These are phyloP conservation scores for Planiliza haematocheilus DNA, from an alignment of 2,113 vertebrate species.

Conservation along the genomic window DNA sequence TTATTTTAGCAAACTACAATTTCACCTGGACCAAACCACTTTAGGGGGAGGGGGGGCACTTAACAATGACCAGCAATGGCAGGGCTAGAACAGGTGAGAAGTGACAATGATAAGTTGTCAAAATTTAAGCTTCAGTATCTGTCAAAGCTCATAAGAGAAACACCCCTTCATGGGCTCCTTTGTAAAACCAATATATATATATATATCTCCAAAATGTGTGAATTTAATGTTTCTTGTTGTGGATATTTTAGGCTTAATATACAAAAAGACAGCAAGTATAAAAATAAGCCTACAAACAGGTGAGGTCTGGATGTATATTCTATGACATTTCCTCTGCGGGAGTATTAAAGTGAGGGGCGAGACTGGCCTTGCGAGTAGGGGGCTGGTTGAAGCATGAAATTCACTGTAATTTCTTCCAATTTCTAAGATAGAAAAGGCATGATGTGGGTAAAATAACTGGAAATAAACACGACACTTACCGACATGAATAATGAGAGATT, in stretches of 20 bases:
- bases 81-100: slow-evolving; percentile 11
- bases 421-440: slow-evolving; percentile 11
- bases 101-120: slow-evolving; percentile 31
- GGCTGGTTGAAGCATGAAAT: slow-evolving; percentile 63
- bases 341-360: slow-evolving; percentile 50
- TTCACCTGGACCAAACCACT: slow-evolving; percentile 38
- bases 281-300: background rate
- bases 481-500: slow-evolving; percentile 28
- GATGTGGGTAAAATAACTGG: slow-evolving; percentile 38
- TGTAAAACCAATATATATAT: slow-evolving; percentile 7
- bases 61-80: slow-evolving; percentile 40
- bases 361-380: slow-evolving; percentile 36
- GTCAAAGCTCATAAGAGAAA: background rate
- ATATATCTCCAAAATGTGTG: background rate
- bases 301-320: slow-evolving; percentile 56
- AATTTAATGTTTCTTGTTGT: background rate
- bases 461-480: slow-evolving; percentile 23
- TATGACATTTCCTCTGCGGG: slow-evolving; percentile 63
- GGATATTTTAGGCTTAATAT: background rate
- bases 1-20: slow-evolving; percentile 39
- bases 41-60: slow-evolving; percentile 21
- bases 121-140: slow-evolving; percentile 20
- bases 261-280: background rate
- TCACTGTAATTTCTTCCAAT: slow-evolving; percentile 54
- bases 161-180: background rate